These are phyloP conservation scores for Centropus unirufus DNA, from an alignment of 2,113 vertebrate genomes.

Conservation along the genomic window DNA sequence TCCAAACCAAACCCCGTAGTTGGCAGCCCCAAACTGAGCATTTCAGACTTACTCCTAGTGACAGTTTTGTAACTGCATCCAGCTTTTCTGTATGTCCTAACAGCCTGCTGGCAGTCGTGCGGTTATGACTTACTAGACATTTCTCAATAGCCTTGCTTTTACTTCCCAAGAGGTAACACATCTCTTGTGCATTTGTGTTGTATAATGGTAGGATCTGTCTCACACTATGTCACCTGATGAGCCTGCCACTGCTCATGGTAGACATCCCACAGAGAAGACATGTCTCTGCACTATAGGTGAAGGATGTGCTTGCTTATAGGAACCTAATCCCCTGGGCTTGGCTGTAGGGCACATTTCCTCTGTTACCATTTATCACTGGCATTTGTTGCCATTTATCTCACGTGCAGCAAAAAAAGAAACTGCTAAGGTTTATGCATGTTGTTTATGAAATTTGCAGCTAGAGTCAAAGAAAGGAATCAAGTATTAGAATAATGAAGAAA, in stretches of 20 bases:
- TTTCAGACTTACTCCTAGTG: background rate
- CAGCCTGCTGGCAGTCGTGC: background rate
- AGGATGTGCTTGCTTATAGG: background rate
- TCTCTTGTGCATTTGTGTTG: background rate
- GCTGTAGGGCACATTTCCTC: rapidly evolving
- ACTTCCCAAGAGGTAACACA: background rate
- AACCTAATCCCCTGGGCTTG: background rate
- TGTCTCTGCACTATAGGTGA: background rate
- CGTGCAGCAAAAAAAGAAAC: background rate
- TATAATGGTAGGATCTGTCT: background rate
- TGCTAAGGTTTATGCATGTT: background rate
- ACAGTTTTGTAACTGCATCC: background rate
- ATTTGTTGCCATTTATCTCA: background rate
- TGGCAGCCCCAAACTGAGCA: background rate
- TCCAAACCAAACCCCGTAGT: background rate
- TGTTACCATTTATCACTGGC: background rate
- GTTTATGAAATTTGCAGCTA: background rate
- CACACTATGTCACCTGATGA: rapidly evolving
- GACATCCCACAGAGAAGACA: background rate
- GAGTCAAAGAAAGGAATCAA: background rate
- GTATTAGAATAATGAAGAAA: background rate
- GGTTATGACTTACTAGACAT: background rate
- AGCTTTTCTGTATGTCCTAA: background rate
- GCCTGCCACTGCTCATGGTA: background rate
- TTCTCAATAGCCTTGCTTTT: background rate